Percentiles rank a stretch among this genome's conserved stretches.
Evolutionary conservation across 2,888 invertebrate genomes (phyloP).

Genomic region (Tyria jacobaeae): DNA sequence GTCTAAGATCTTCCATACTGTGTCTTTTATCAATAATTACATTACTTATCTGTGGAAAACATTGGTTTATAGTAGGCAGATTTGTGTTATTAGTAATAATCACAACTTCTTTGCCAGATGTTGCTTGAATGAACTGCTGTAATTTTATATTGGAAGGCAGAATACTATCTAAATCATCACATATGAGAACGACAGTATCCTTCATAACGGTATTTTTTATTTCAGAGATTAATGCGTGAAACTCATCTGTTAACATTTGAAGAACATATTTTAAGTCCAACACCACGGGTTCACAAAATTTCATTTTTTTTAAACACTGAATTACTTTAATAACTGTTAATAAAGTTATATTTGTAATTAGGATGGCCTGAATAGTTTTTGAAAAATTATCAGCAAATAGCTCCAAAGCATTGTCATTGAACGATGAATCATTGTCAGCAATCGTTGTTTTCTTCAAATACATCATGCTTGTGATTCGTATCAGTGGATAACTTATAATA

Average conservation of each 20-base stretch:
- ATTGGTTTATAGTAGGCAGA: not conserved
- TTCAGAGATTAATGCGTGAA: not conserved
- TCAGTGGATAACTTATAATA: not conserved
- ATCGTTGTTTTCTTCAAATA: not conserved
- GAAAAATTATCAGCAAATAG: not conserved
- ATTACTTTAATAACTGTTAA: constrained; percentile 1
- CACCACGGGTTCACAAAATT: not conserved
- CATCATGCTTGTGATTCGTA: constrained; percentile 1
- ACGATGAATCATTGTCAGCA: not conserved
- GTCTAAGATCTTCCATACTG: constrained; percentile 1
- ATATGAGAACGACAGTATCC: not conserved
- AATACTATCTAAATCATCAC: not conserved
- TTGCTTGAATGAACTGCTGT: not conserved
- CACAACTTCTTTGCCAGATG: not conserved
- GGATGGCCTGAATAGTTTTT: not conserved
- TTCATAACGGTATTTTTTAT: not conserved
- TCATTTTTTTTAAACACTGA: not conserved
- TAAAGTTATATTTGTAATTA: constrained; percentile 3
- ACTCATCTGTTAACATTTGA: not conserved
- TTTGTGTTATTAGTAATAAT: not conserved
- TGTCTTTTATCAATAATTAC: not conserved
- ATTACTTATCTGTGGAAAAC: not conserved
- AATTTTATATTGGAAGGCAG: not conserved
- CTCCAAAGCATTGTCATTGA: not conserved
- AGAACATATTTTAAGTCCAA: constrained; percentile 4